These are phyloP conservation scores for Todus mexicanus DNA, from an alignment of 2,797 vertebrate genomes.

Conservation along the genomic window DNA sequence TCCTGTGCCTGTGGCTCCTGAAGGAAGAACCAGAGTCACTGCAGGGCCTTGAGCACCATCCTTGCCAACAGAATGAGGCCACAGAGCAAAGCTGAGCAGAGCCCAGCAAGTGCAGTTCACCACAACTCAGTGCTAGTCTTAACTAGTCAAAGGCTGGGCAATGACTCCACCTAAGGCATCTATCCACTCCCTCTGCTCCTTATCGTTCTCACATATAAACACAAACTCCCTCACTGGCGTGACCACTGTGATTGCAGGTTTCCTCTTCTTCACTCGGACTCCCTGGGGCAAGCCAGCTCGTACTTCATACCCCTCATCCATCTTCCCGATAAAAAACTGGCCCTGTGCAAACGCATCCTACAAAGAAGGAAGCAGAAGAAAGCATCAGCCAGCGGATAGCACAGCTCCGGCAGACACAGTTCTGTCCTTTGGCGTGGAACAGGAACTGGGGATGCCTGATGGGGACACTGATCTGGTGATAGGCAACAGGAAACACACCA, in stretches of 20 bases:
- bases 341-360: conserved; percentile 89
- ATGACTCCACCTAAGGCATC: conserved; percentile 80
- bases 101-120: neutral
- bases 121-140: conserved; percentile 74
- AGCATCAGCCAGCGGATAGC: neutral
- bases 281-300: conserved; percentile 74
- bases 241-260: conserved; percentile 77
- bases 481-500: neutral
- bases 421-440: neutral
- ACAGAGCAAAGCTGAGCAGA: neutral
- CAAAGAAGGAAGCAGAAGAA: neutral
- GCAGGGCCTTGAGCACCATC: neutral
- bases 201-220: conserved; percentile 86
- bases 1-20: neutral
- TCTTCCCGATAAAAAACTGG: conserved; percentile 84
- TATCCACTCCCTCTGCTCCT: conserved; percentile 88
- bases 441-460: neutral
- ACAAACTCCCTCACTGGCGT: conserved; percentile 85
- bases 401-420: neutral
- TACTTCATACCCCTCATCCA: conserved; percentile 81
- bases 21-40: neutral
- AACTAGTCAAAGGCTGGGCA: conserved; percentile 76
- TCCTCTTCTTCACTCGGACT: conserved; percentile 82
- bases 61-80: neutral
- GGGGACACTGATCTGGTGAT: neutral